Conservation (phyloP, 2,113 vertebrate species). For the Corythoichthys haematopterus region DNA sequence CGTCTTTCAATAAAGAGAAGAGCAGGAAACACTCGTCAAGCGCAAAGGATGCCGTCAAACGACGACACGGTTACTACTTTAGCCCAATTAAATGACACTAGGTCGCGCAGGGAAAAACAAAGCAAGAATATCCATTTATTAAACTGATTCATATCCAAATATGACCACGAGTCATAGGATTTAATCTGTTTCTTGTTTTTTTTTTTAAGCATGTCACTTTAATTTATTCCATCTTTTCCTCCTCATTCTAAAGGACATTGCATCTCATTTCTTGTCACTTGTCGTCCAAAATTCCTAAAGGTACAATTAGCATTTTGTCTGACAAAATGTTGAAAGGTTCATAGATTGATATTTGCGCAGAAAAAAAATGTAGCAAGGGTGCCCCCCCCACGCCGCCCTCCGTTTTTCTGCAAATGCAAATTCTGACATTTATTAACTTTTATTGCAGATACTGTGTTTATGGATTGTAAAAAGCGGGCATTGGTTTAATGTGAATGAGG, state of each 20-base stretch:
- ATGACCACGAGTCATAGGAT: slow-evolving; percentile 8
- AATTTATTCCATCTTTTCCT: slow-evolving; percentile 88
- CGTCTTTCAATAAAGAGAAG: neutral
- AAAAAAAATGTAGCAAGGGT: slow-evolving; percentile 86
- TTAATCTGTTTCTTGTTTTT: slow-evolving; percentile 14
- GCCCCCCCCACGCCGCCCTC: slow-evolving; percentile 43
- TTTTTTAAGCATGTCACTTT: slow-evolving; percentile 76
- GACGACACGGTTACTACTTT: slow-evolving; percentile 2
- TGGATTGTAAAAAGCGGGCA: slow-evolving; percentile 99
- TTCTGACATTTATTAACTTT: slow-evolving; percentile 99
- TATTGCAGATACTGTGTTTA: slow-evolving; percentile 98
- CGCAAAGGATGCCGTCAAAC: neutral
- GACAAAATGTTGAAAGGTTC: slow-evolving; percentile 99
- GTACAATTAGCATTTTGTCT: slow-evolving; percentile 99
- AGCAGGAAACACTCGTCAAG: neutral
- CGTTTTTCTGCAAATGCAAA: slow-evolving; percentile 87
- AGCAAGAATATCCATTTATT: neutral
- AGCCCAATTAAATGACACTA: slow-evolving; percentile 6
- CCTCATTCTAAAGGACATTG: slow-evolving; percentile 96
- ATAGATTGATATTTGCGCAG: slow-evolving; percentile 98
- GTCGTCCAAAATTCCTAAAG: slow-evolving; percentile 99
- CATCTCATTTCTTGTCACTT: slow-evolving; percentile 99
- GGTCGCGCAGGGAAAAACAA: neutral
- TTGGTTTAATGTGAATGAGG: slow-evolving; percentile 98
- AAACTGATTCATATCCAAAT: slow-evolving; percentile 1